phyloP scores from a whole-genome alignment of 2,797 vertebrate genomes.

The Sebastes flavidus region DNA sequence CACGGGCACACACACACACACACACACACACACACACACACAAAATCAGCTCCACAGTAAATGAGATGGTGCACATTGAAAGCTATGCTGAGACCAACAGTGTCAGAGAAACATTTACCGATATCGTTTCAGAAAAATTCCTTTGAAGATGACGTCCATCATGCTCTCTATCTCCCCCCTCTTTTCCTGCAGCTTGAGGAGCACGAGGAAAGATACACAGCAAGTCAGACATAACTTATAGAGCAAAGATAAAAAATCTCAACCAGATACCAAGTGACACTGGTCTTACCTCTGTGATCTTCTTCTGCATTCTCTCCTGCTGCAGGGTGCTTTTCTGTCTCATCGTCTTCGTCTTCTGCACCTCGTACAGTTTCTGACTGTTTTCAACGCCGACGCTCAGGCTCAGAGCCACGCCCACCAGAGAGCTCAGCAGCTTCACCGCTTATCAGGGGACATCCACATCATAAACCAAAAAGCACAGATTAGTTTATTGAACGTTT shows the following conservation, averaged over 20 bases:
- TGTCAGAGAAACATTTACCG: constrained; percentile 75
- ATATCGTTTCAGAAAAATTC: constrained; percentile 90
- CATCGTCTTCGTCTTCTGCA: constrained; percentile 81
- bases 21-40: not conserved
- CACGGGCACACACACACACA: not conserved
- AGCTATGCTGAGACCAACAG: not conserved
- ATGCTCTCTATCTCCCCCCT: constrained; percentile 87
- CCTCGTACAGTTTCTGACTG: constrained; percentile 84
- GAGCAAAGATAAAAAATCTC: not conserved
- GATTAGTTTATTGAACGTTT: not conserved
- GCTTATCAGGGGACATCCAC: constrained; percentile 67
- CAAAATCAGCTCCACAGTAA: not conserved
- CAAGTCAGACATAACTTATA: not conserved
- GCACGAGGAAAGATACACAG: not conserved
- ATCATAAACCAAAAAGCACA: not conserved
- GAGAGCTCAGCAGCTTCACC: constrained; percentile 88
- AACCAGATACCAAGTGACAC: not conserved
- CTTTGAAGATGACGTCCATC: constrained; percentile 92
- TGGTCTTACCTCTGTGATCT: constrained; percentile 84
- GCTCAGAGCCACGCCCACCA: constrained; percentile 84
- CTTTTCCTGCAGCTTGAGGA: constrained; percentile 87
- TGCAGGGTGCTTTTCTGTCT: constrained; percentile 79
- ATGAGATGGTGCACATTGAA: not conserved
- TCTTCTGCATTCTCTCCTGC: constrained; percentile 85
- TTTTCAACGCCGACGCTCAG: constrained; percentile 86